A percentile compares a stretch with the other conserved stretches of the same genome.
These are phyloP conservation scores for Nesidiocoris tenuis DNA, from an alignment of 2,888 invertebrate genomes.

Conservation along the genomic window DNA sequence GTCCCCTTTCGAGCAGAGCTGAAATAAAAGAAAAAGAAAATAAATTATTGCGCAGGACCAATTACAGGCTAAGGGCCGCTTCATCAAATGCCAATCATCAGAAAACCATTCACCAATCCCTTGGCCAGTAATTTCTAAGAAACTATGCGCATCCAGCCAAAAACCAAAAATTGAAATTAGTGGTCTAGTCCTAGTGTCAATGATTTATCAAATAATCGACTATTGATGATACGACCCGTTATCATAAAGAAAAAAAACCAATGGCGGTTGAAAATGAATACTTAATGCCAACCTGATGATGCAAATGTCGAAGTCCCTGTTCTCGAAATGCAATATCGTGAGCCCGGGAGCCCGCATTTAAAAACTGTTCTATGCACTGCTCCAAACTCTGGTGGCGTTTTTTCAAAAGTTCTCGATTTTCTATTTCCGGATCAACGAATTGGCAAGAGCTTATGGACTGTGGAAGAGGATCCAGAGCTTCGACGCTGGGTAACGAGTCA, in stretches of 20 bases:
- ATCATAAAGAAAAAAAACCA: too few relatives aligned
- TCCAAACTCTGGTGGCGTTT: slow-evolving; percentile 14
- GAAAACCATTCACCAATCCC: background rate
- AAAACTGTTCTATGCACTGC: slow-evolving; percentile 55
- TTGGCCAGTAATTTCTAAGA: too few relatives aligned
- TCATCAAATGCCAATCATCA: too few relatives aligned
- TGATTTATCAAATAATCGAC: too few relatives aligned
- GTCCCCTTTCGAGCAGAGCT: slow-evolving; percentile 59
- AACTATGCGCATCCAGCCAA: too few relatives aligned
- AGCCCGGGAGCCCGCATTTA: slow-evolving; percentile 54
- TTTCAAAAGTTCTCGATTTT: slow-evolving; percentile 14
- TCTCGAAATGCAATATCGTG: slow-evolving; percentile 52
- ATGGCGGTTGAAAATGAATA: too few relatives aligned
- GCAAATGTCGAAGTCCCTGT: slow-evolving; percentile 59
- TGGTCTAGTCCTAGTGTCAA: too few relatives aligned
- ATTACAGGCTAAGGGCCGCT: background rate
- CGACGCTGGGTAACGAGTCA: slow-evolving; percentile 56
- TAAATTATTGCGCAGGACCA: background rate
- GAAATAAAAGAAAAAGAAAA: slow-evolving; percentile 46
- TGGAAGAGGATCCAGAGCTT: slow-evolving; percentile 60
- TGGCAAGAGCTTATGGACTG: slow-evolving; percentile 53
- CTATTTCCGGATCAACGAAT: slow-evolving; percentile 22
- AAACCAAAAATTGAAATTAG: too few relatives aligned
- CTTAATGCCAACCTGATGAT: slow-evolving; percentile 55
- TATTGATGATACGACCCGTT: too few relatives aligned